Conservation (phyloP, 2,113 vertebrate genomes). For the Crotalus horridus region DNA sequence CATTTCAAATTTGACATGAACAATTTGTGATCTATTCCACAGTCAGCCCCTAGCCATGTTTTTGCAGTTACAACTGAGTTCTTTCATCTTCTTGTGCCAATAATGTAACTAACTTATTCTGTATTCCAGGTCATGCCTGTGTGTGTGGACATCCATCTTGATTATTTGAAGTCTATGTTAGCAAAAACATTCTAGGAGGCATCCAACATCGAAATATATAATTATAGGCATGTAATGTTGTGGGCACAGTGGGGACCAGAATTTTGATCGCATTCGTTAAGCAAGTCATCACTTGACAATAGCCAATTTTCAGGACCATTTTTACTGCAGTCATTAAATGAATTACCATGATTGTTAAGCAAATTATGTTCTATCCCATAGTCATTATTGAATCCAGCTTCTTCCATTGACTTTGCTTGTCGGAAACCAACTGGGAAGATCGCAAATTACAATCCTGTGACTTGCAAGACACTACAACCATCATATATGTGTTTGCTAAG, state of each 20-base stretch:
- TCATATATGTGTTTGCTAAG: not conserved
- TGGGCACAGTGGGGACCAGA: not conserved
- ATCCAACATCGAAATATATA: not conserved
- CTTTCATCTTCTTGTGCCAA: not conserved
- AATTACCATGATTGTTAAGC: not conserved
- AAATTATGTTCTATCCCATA: not conserved
- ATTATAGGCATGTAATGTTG: not conserved
- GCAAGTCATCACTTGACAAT: not conserved
- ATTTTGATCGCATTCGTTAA: not conserved
- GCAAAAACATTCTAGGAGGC: not conserved
- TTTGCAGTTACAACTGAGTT: not conserved
- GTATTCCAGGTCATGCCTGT: not conserved
- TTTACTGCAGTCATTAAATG: not conserved
- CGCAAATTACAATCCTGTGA: not conserved
- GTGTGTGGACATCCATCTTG: not conserved
- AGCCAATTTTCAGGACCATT: not conserved
- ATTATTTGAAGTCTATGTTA: not conserved
- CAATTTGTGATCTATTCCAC: not conserved
- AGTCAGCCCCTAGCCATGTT: not conserved
- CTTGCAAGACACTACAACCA: not conserved
- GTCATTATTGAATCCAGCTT: not conserved
- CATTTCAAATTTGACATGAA: not conserved
- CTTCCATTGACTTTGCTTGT: not conserved
- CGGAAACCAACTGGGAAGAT: not conserved
- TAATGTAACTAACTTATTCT: not conserved